Evolutionary conservation across 2,888 invertebrate genomes (phyloP), one percentile per base, ranked within the genome.

Genomic region (Cinara cedri): DNA sequence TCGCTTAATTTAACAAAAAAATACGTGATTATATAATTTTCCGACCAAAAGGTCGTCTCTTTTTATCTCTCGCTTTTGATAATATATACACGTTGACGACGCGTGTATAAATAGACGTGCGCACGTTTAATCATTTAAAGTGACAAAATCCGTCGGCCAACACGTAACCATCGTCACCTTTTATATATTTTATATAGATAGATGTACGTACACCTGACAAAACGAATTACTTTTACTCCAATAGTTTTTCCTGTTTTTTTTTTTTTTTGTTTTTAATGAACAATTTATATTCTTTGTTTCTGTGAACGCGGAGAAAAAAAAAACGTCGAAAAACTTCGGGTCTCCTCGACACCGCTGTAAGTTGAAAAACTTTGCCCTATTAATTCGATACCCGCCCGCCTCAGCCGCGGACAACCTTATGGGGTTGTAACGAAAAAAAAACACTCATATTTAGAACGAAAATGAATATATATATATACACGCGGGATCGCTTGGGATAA

Each of bases 361-460:
- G 78, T 70, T 46, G 34, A 60, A 78, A 78, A 78, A 78, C 68
- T 78, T 78, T 51, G 57, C 60, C 60, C 78, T 70, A 60, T 78
- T 78, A 78, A 78, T 60, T 70, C 60, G 78, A 78, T 42, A 68
- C 65, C 57, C 68, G 34, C 24, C 54, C 16, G 21, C 49, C 63
- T n/a, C 54, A 16, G 21, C 49, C 74, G 16, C 24, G 34, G 51
- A 63, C 57, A 24, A 49, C 60, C 66, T 19, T 51, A 51, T 8
- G 54, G 13, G 54, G 63, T 21, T 10, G 24, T n/a, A 34, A 19
- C 10, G 19, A 21, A 78, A 75, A 76, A 78, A 78, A 60, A 57
- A 42, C 60, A 68, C 70, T 78, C 78, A 78, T 78, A 78, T 78
- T 78, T 26, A 68, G 66, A 24, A 70, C 8, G 34, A 68, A 60